phyloP scores from a whole-genome alignment of 37 sponge, comb jelly and placozoan species.

The Aphrocallistes beatrix region DNA sequence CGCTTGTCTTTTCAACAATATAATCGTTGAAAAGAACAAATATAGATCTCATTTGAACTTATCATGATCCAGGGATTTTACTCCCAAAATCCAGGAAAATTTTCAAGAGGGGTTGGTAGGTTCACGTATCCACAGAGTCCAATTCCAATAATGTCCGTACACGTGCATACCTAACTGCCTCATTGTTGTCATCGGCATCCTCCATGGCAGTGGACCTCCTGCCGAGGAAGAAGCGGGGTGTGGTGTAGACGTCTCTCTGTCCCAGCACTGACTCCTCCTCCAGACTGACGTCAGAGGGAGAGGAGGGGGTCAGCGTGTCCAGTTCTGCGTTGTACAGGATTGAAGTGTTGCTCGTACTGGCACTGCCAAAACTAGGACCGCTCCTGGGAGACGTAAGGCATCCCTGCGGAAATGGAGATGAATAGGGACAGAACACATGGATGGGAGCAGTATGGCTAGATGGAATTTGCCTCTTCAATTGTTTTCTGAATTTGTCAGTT shows the following conservation, averaged over 20 bases:
- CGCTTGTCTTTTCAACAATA: no score
- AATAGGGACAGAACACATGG: no score
- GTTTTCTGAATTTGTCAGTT: no score
- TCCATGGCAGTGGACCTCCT: not conserved
- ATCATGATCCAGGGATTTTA: no score
- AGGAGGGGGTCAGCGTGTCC: slow-evolving; percentile 11
- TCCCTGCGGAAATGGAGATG: not conserved
- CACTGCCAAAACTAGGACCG: not conserved
- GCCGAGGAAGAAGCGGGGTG: not conserved
- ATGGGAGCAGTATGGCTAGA: no score
- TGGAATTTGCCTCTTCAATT: no score
- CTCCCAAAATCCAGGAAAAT: no score
- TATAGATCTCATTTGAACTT: no score
- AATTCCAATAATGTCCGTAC: no score
- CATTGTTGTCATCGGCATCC: not conserved
- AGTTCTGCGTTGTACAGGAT: not conserved
- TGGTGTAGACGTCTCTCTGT: not conserved
- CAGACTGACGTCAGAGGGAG: not conserved
- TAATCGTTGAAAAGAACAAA: no score
- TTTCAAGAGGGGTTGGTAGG: no score
- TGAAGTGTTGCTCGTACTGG: not conserved
- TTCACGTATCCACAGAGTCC: no score
- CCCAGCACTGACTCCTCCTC: not conserved
- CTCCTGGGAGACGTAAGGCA: not conserved
- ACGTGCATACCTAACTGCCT: not conserved